Base-by-base conservation (phyloP, 2,888 invertebrate genomes). In the Lobophora halterata region DNA sequence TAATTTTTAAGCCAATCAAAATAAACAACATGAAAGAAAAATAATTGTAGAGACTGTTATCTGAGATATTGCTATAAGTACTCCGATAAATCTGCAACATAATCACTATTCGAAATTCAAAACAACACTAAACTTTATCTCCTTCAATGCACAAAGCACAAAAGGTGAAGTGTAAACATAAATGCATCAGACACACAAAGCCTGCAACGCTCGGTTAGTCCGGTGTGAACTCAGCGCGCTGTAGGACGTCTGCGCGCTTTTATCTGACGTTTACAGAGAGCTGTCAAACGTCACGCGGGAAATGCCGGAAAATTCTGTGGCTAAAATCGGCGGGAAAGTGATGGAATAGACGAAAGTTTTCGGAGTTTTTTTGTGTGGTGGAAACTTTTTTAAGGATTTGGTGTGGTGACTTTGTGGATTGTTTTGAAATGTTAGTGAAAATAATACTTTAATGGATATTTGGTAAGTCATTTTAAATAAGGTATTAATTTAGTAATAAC, bases 211-310 rank as follows among this genome's bases (percentile, higher is more conserved):
- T 25, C 34, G 13, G 24, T 33, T 25, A 72, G 72, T 72, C 36
- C 55, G 58, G 62, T 65, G 65, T 61, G 60, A 70, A 60, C 63
- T 45, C 36, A 54, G 49, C 63, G 53, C 52, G 52, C 42, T 30
- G 49, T 26, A 60, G 64, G 62, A 63, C 70, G 70, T 60, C n/a
- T n/a, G 44, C 47, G 36, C 20, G 32, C 49, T 55, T 47, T 62
- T 57, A 53, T 57, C 54, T 63, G 54, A 46, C 52, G 53, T 55
- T n/a, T n/a, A n/a, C n/a, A n/a, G 50, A 51, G 53, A 54, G 40
- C 43, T 58, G 55, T 52, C 58, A 50, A 48, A 52, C 49, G 36
- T 46, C 43, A 43, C 17, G 17, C 47, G n/a, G n/a, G n/a, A n/a
- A n/a, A n/a, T n/a, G n/a, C n/a, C n/a, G n/a, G n/a, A n/a, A n/a